Evolutionary conservation across 1,140 invertebrate genomes (phyloP).

Genomic region (Andricus grossulariae): DNA sequence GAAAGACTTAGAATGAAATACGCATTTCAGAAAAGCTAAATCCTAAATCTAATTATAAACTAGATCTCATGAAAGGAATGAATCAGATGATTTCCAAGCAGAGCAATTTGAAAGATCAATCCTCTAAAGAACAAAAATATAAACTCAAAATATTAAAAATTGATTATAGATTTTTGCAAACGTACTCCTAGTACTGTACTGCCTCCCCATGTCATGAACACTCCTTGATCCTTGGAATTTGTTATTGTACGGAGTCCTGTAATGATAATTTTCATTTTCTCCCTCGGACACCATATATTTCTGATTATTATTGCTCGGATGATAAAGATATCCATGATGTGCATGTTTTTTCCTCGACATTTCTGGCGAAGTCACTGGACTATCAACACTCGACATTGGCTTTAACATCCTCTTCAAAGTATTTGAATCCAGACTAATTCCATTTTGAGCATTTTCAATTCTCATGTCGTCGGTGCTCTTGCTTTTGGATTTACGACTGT

Average conservation of each 20-base stretch:
- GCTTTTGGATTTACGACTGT: slow-evolving; percentile 83
- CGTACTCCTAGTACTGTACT: slow-evolving; percentile 34
- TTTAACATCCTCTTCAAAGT: slow-evolving; percentile 95
- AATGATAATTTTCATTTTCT: slow-evolving; percentile 73
- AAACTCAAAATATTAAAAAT: no score
- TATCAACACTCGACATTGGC: slow-evolving; percentile 91
- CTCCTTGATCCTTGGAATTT: slow-evolving; percentile 76
- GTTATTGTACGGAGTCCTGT: slow-evolving; percentile 73
- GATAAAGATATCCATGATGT: slow-evolving; percentile 78
- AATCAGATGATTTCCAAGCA: no score
- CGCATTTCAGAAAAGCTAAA: no score
- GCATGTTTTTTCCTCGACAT: slow-evolving; percentile 84
- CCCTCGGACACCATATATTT: slow-evolving; percentile 73
- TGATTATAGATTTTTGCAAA: neutral
- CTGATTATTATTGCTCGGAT: slow-evolving; percentile 74
- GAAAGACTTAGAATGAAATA: no score
- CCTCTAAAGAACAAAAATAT: no score
- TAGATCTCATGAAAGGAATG: no score
- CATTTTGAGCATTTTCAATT: slow-evolving; percentile 78
- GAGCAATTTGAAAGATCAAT: no score
- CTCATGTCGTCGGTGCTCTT: slow-evolving; percentile 93
- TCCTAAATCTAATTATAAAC: no score
- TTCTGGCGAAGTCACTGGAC: slow-evolving; percentile 91
- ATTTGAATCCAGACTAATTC: slow-evolving; percentile 84
- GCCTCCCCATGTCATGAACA: slow-evolving; percentile 71